Base-by-base conservation (phyloP, 2,888 invertebrate genomes). In the Spisula subtruncata region DNA sequence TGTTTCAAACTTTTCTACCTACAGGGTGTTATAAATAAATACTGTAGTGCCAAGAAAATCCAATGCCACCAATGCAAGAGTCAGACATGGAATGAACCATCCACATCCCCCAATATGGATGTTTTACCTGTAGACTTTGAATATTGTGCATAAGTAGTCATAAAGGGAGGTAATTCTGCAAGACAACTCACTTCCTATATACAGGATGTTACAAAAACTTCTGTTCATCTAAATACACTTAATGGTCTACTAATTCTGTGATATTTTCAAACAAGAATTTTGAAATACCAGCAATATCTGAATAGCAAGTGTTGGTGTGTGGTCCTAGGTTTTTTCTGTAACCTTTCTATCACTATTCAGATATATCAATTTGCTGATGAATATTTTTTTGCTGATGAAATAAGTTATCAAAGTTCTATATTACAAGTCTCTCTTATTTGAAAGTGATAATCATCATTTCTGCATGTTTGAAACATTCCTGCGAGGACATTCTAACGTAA, bases 311-410 rank as follows among this genome's bases (percentile, higher is more conserved):
- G 6, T 60, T 60, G 20, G 60, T 66, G 60, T 66, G 60, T 66
- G 60, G 60, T 66, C 60, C 60, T 66, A 8, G 10, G 5, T 66
- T 25, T 25, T 25, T n/a, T 8, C 60, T n/a, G 6, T 14, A 25
- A n/a, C 10, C n/a, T 6, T 66, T 25, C n/a, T 66, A 25, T 25
- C 25, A 66, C 25, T 25, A 66, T 66, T 66, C 20, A 25, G n/a
- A 66, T 66, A 66, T 66, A 66, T 66, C 60, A 66, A 25, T 66
- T 41, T 66, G 60, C 60, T n/a, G 60, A 66, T 25, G n/a, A 25
- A 66, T 66, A 6, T 66, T 66, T n/a, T n/a, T 56, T 66, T 66
- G 60, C 60, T 66, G 20, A 12, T 6, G 25, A n/a, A 66, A 66
- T 66, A 2, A 66, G 8, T 66, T 41, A 41, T 66, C n/a, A 25